Evolutionary conservation across 2,797 vertebrate species (phyloP).

Genomic region (Emydoidea blandingii): DNA sequence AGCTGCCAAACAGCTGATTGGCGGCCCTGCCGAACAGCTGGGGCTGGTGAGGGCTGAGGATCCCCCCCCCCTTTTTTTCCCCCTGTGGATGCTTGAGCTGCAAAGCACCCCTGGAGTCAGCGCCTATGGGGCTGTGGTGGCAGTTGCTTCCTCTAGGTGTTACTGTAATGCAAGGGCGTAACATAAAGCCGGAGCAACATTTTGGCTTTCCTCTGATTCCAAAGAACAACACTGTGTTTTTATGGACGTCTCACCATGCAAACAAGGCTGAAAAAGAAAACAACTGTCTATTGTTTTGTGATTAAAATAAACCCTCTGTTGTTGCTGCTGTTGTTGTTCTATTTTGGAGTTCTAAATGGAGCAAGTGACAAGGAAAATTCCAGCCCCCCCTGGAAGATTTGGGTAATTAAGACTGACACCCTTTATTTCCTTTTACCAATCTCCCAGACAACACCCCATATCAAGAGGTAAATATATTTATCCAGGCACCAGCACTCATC

Average conservation of each 20-base stretch:
- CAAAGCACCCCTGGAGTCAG: too few relatives aligned
- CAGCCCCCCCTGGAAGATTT: neutral
- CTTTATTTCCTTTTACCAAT: neutral
- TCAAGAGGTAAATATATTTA: neutral
- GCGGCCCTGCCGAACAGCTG: too few relatives aligned
- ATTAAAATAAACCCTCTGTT: neutral
- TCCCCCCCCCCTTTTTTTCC: too few relatives aligned
- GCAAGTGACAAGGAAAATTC: neutral
- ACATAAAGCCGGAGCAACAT: neutral
- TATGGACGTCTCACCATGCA: neutral
- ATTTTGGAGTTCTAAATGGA: neutral
- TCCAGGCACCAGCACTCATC: neutral
- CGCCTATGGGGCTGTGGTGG: neutral
- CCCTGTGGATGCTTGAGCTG: too few relatives aligned
- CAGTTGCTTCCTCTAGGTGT: neutral
- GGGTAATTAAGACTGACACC: neutral
- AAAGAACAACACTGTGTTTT: neutral
- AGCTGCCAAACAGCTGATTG: too few relatives aligned
- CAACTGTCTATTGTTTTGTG: neutral
- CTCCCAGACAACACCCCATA: neutral
- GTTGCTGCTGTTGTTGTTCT: neutral
- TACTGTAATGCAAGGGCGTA: neutral
- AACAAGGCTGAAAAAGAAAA: neutral
- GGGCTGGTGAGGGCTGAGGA: too few relatives aligned
- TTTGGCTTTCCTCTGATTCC: neutral